phyloP scores from a whole-genome alignment of 2,797 vertebrate species.

The Scolopax rusticola region DNA sequence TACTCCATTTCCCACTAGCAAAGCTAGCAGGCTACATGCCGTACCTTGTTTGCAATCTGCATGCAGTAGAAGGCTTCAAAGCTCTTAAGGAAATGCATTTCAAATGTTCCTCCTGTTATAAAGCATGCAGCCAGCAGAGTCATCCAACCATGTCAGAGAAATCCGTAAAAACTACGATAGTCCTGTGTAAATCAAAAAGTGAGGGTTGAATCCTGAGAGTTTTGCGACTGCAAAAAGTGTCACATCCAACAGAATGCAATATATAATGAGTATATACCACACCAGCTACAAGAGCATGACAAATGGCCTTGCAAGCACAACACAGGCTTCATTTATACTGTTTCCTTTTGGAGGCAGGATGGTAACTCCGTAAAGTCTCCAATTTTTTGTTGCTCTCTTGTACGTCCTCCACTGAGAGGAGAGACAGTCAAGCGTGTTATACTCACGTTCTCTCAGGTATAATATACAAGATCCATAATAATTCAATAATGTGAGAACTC shows the following conservation, averaged over 20 bases:
- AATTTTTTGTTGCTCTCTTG: slow-evolving; percentile 1
- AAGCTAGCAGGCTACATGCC: background rate
- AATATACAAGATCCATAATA: slow-evolving; percentile 45
- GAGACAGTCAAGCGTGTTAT: background rate
- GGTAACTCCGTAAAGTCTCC: background rate
- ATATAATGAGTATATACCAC: background rate
- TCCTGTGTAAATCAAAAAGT: slow-evolving; percentile 25
- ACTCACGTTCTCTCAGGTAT: background rate
- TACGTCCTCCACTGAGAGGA: background rate
- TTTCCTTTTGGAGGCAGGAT: slow-evolving; percentile 9
- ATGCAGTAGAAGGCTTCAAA: slow-evolving; percentile 18
- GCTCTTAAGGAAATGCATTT: slow-evolving; percentile 35
- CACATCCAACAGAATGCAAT: background rate
- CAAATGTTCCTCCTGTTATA: slow-evolving; percentile 8
- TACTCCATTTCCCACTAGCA: background rate
- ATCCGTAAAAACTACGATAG: background rate
- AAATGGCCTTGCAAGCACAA: background rate
- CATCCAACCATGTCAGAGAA: background rate
- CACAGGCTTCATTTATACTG: background rate
- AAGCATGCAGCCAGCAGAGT: background rate
- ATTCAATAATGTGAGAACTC: background rate
- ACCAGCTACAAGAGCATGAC: background rate
- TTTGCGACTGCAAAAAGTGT: background rate
- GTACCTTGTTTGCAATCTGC: background rate
- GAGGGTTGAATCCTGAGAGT: background rate